Evolutionary conservation across 1,140 invertebrate species (phyloP).

Genomic region (Venturia canescens): DNA sequence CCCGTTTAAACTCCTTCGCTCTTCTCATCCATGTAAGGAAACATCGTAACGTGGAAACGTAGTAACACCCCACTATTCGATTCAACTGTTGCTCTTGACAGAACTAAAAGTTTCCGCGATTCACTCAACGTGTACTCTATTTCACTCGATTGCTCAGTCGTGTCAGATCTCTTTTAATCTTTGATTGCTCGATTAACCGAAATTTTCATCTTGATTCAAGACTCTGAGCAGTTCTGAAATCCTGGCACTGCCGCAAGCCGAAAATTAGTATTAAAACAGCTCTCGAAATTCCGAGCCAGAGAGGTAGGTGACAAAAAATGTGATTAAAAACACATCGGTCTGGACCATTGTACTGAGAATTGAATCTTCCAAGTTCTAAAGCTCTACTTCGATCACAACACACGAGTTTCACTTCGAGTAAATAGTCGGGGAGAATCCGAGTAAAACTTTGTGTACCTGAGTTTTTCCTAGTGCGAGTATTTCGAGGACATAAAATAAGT

Average conservation of each 20-base stretch:
- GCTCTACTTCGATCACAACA: too few species aligned
- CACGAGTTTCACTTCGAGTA: too few species aligned
- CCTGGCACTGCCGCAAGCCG: too few species aligned
- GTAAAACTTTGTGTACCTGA: not conserved
- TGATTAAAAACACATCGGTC: too few species aligned
- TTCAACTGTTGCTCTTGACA: conserved; percentile 11
- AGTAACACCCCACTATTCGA: not conserved
- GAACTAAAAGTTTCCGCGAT: not conserved
- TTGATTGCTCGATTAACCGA: too few species aligned
- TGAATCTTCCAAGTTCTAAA: too few species aligned
- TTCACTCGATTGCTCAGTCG: not conserved
- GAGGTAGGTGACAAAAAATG: too few species aligned
- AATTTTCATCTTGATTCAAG: too few species aligned
- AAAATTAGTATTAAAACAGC: too few species aligned
- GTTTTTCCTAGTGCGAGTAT: not conserved
- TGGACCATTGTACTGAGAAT: too few species aligned
- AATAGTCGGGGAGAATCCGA: not conserved
- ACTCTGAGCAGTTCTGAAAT: too few species aligned
- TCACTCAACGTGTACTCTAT: not conserved
- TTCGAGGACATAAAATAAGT: not conserved
- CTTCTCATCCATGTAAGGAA: conserved; percentile 23
- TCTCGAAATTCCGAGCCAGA: too few species aligned
- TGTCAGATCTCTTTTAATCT: not conserved
- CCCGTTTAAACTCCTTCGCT: conserved; percentile 3
- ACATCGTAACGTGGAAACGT: conserved; percentile 21